Evolutionary conservation across 2,888 invertebrate species (phyloP).

Genomic region (Sinotaia quadrata): DNA sequence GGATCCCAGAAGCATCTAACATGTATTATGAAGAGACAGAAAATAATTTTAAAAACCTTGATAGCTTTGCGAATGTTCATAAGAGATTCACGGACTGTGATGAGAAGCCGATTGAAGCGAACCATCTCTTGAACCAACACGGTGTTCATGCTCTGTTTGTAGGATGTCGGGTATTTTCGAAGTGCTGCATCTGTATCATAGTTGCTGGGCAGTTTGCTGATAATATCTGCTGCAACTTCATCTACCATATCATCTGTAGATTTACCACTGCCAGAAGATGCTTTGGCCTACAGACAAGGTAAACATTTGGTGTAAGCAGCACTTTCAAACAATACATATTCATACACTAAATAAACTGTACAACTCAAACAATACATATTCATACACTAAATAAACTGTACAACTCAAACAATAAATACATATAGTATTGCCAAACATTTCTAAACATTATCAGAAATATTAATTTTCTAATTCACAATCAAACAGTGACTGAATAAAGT

Average conservation of each 20-base stretch:
- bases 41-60: slow-evolving; percentile 60
- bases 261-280: slow-evolving; percentile 73
- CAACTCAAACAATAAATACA: too few relatives aligned
- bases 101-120: slow-evolving; percentile 71
- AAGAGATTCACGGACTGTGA: slow-evolving; percentile 67
- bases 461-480: too few relatives aligned
- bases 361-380: background rate
- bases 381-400: too few relatives aligned
- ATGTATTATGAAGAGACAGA: background rate
- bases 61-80: slow-evolving; percentile 72
- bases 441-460: too few relatives aligned
- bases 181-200: slow-evolving; percentile 71
- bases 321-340: too few relatives aligned
- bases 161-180: slow-evolving; percentile 72
- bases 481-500: too few relatives aligned
- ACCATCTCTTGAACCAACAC: slow-evolving; percentile 74
- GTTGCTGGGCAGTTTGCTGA: slow-evolving; percentile 75
- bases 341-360: too few relatives aligned
- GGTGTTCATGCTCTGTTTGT: slow-evolving; percentile 73
- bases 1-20: too few relatives aligned
- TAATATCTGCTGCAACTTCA: slow-evolving; percentile 84
- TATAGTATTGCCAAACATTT: too few relatives aligned
- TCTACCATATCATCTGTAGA: slow-evolving; percentile 86
- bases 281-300: slow-evolving; percentile 60
- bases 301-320: too few relatives aligned